Conservation (phyloP, 64 coral and sea anemone genomes). For the Actinia equina region DNA sequence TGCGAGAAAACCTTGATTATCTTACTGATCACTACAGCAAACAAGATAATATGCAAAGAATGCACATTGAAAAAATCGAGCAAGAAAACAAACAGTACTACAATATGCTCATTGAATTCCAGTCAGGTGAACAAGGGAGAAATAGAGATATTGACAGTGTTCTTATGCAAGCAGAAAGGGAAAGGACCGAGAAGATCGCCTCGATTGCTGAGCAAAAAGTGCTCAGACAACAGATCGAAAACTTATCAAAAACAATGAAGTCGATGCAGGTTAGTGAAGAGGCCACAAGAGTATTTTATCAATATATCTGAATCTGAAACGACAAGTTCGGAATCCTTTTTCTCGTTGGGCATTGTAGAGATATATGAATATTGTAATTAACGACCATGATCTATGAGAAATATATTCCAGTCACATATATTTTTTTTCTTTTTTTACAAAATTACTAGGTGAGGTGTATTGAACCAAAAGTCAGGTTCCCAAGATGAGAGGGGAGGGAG, state of each 20-base stretch:
- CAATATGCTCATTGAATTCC: conserved; percentile 75
- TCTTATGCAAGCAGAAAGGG: conserved; percentile 73
- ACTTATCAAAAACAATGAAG: conserved; percentile 89
- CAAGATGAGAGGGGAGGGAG: no score
- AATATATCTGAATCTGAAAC: no score
- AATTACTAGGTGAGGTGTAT: no score
- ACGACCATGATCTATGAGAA: no score
- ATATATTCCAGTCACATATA: no score
- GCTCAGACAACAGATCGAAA: conserved; percentile 80
- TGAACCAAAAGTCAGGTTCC: no score
- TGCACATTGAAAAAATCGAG: conserved; percentile 70
- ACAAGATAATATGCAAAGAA: conserved; percentile 58
- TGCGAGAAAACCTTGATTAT: conserved; percentile 52
- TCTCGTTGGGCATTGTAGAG: no score
- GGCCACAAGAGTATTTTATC: not conserved
- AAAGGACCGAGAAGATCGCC: conserved; percentile 77
- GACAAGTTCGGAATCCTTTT: no score
- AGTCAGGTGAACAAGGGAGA: conserved; percentile 77
- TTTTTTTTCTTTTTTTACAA: no score
- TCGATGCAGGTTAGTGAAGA: conserved; percentile 69
- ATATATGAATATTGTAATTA: no score
- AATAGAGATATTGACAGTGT: conserved; percentile 86
- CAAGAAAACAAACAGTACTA: conserved; percentile 85
- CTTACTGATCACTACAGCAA: conserved; percentile 43
- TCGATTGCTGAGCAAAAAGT: conserved; percentile 89